Evolutionary conservation across 2,113 vertebrate species (phyloP).

Genomic region (Burhinus oedicnemus): DNA sequence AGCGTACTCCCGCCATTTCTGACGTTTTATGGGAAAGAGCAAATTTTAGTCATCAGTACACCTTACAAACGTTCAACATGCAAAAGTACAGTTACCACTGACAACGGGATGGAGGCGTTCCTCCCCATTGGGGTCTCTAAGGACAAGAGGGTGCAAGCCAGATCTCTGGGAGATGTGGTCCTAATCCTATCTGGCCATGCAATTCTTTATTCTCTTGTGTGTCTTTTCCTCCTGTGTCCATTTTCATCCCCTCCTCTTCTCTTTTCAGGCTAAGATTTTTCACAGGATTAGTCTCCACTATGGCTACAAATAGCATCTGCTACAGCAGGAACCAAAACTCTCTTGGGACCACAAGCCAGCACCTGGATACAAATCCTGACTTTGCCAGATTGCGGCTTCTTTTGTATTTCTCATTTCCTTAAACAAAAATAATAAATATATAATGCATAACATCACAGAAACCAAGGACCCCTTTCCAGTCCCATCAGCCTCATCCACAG

Average conservation of each 20-base stretch:
- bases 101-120: rapidly evolving
- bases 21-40: neutral
- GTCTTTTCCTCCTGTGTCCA: neutral
- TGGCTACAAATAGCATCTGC: neutral
- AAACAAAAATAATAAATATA: neutral
- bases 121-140: neutral
- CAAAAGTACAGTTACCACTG: rapidly evolving
- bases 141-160: neutral
- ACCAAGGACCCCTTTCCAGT: neutral
- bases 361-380: neutral
- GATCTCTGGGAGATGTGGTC: rapidly evolving
- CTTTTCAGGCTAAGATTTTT: neutral
- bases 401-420: neutral
- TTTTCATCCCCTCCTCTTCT: neutral
- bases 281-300: neutral
- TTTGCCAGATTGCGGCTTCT: neutral
- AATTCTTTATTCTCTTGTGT: neutral
- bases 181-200: neutral
- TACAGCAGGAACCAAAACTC: neutral
- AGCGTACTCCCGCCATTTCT: rapidly evolving
- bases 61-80: neutral
- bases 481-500: neutral
- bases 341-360: neutral
- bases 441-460: neutral
- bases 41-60: neutral